phyloP scores from a whole-genome alignment of 2,797 vertebrate species.

The Botia kubotai region DNA sequence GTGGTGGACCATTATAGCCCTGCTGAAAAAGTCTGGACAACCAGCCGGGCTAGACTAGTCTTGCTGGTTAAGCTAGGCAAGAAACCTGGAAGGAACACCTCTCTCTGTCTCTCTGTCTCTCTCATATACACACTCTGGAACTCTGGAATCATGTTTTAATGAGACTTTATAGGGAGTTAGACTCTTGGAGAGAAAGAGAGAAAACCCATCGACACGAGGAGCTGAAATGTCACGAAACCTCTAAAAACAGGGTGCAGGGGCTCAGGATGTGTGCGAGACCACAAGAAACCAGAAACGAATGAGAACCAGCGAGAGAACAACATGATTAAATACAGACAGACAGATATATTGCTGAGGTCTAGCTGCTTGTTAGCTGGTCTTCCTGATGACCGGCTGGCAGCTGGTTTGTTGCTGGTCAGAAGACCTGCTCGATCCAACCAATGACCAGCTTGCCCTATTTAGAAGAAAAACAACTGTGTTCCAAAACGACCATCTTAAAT shows the following conservation, averaged over 20 bases:
- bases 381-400: neutral
- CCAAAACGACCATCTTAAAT: neutral
- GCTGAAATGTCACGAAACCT: conserved; percentile 73
- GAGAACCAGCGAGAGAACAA: neutral
- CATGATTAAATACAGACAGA: neutral
- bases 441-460: neutral
- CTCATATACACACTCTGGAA: conserved; percentile 31
- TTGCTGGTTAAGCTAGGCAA: too few species aligned
- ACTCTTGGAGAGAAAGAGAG: neutral
- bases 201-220: conserved; percentile 53
- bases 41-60: too few species aligned
- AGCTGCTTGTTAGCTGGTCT: neutral
- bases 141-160: conserved; percentile 59
- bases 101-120: conserved; percentile 28
- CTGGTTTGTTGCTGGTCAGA: neutral
- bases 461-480: neutral
- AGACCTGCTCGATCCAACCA: too few species aligned
- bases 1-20: too few species aligned
- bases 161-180: conserved; percentile 50
- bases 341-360: neutral
- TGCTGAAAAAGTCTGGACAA: too few species aligned
- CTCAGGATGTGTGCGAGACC: neutral
- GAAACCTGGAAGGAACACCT: neutral
- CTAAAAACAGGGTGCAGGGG: conserved; percentile 66
- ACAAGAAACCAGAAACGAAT: neutral